Conservation (phyloP, 2,797 vertebrate species). For the Takifugu ocellatus region DNA sequence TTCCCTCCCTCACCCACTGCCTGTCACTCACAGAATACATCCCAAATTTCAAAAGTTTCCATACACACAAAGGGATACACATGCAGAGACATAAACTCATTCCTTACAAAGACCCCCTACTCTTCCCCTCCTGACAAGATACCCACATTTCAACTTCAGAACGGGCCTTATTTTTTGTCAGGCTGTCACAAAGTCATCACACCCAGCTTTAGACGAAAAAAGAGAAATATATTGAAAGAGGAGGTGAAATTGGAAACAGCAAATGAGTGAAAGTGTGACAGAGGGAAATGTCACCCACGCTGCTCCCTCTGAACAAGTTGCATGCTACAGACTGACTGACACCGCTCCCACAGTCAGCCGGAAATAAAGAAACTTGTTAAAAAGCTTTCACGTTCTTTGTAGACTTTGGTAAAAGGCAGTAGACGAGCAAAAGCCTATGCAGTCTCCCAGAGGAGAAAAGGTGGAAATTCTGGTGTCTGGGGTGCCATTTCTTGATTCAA, state of each 20-base stretch:
- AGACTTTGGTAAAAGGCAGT: conserved; percentile 70
- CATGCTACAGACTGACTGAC: conserved; percentile 48
- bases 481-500: conserved; percentile 36
- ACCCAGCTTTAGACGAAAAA: conserved; percentile 52
- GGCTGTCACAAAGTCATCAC: conserved; percentile 64
- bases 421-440: conserved; percentile 52
- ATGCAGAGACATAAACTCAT: conserved; percentile 7
- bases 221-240: conserved; percentile 45
- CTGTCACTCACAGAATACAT: conserved; percentile 49
- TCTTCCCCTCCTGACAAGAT: conserved; percentile 43
- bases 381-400: conserved; percentile 70
- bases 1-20: conserved; percentile 54
- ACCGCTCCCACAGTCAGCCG: conserved; percentile 56
- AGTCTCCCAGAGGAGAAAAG: conserved; percentile 48
- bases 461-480: conserved; percentile 40
- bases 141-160: conserved; percentile 60
- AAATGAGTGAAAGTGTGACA: conserved; percentile 54
- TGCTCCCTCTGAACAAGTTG: conserved; percentile 57
- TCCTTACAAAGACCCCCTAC: conserved; percentile 47
- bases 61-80: conserved; percentile 11
- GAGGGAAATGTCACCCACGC: conserved; percentile 68
- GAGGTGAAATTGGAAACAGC: conserved; percentile 48
- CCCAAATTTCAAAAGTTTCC: conserved; percentile 21
- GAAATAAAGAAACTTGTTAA: conserved; percentile 64
- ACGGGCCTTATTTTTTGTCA: conserved; percentile 44